phyloP scores from a whole-genome alignment of 2,888 invertebrate species.

The Epinotia nisella region DNA sequence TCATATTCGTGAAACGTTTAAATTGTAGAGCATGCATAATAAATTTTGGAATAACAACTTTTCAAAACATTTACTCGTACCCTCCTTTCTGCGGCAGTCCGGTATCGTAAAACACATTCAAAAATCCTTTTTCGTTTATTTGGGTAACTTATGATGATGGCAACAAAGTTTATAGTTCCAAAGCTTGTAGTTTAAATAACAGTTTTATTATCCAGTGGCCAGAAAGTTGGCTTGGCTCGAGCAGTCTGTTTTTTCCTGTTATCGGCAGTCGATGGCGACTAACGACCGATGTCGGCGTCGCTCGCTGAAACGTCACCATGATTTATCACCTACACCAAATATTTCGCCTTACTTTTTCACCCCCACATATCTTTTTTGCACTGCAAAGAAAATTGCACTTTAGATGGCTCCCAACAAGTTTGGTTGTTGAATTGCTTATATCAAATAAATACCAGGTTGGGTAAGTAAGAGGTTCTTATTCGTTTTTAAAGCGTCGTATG shows the following conservation, averaged over 20 bases:
- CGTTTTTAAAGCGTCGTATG: constrained; percentile 28
- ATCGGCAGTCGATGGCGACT: constrained; percentile 64
- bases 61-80: too few species aligned
- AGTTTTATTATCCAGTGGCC: constrained; percentile 9
- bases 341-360: constrained; percentile 46
- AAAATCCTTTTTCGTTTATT: not conserved
- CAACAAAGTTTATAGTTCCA: constrained; percentile 4
- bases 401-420: constrained; percentile 53
- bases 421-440: not conserved
- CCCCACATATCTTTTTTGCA: not conserved
- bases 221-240: constrained; percentile 30
- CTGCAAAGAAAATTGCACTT: not conserved
- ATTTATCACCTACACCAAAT: constrained; percentile 67
- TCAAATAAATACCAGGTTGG: not conserved
- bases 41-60: too few species aligned
- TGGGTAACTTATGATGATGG: not conserved
- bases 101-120: too few species aligned
- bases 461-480: constrained; percentile 19
- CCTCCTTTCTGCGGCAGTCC: too few species aligned
- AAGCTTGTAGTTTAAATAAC: constrained; percentile 9
- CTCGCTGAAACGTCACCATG: constrained; percentile 70
- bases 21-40: too few species aligned
- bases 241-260: constrained; percentile 66
- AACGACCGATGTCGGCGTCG: constrained; percentile 70
- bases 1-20: too few species aligned